A percentile compares a stretch with the other conserved stretches of the same genome.
Evolutionary conservation across 2,113 vertebrate species (phyloP).

Genomic region (Campylorhamphus procurvoides): DNA sequence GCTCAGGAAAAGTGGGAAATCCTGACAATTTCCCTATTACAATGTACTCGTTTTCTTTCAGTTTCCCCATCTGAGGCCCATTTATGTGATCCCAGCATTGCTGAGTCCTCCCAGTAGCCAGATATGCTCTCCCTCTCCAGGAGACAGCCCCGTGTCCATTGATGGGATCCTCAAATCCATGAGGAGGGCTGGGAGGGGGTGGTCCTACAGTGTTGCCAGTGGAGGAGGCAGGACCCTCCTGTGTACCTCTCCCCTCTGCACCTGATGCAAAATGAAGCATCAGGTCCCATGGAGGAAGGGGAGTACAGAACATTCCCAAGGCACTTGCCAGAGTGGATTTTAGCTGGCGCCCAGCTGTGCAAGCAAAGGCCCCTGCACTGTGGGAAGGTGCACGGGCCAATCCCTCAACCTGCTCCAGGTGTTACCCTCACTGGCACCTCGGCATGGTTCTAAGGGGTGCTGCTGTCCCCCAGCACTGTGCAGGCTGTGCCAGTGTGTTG

Average conservation of each 20-base stretch:
- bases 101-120: not conserved
- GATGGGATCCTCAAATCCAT: not conserved
- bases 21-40: not conserved
- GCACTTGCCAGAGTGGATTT: too few species aligned
- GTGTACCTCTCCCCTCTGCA: too few species aligned
- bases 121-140: not conserved
- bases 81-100: not conserved
- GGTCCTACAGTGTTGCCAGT: not conserved
- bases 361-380: not conserved
- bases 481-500: not conserved
- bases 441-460: fast-evolving
- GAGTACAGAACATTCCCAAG: not conserved
- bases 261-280: not conserved
- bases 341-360: not conserved
- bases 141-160: not conserved
- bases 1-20: not conserved
- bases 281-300: not conserved
- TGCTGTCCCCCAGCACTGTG: not conserved
- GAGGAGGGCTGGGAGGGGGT: not conserved
- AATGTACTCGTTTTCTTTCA: not conserved
- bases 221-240: not conserved
- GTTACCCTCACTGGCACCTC: not conserved
- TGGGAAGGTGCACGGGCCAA: not conserved
- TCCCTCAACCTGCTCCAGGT: not conserved
- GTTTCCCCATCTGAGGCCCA: not conserved